Base-by-base conservation (phyloP, 2,113 vertebrate species). In the Campylomormyrus numenius region DNA sequence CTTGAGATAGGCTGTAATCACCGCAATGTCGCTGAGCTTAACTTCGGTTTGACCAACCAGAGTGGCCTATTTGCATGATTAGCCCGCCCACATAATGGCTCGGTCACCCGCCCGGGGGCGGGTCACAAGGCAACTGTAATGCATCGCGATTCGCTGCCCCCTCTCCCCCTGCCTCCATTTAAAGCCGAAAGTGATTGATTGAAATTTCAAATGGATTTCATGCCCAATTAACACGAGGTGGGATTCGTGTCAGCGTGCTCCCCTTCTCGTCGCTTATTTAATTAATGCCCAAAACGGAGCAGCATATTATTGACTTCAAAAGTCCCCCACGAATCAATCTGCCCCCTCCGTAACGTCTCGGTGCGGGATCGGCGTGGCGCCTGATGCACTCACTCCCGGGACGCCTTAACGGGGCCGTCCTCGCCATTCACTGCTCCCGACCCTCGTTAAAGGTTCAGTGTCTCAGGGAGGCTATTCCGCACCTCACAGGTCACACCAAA, bases 151-250 rank as follows among this genome's bases (percentile, higher is more conserved):
- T n/a, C 49, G 50, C 45, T 53, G 31, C n/a, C 46, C 46, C 85
- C 85, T 17, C 15, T 31, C 27, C 50, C 48, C 27, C 27, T 10
- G 46, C 49, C 31, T 87, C 31, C 85, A 53, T 87, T 87, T 52
- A 87, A 53, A 48, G 17, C 48, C 50, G 85, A 87, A 48, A 35
- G 85, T 53, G 85, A 87, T 56, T 87, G 85, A 87, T 87, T 87
- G 49, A 87, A 87, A 53, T 56, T 87, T 87, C 85, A 87, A 87
- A 87, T 87, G 85, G 11, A 53, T 87, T 87, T 87, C 85, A 87
- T 87, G 85, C 85, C 50, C 85, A 87, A 87, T 87, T 87, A 53
- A 35, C 24, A 86, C 6, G 50, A 87, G 50, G 85, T 87, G 49
- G 49, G 50, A 87, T 87, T 27, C 85, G 50, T 53, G 50, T 87